phyloP scores from a whole-genome alignment of 2,797 vertebrate species.

The Falco cherrug region DNA sequence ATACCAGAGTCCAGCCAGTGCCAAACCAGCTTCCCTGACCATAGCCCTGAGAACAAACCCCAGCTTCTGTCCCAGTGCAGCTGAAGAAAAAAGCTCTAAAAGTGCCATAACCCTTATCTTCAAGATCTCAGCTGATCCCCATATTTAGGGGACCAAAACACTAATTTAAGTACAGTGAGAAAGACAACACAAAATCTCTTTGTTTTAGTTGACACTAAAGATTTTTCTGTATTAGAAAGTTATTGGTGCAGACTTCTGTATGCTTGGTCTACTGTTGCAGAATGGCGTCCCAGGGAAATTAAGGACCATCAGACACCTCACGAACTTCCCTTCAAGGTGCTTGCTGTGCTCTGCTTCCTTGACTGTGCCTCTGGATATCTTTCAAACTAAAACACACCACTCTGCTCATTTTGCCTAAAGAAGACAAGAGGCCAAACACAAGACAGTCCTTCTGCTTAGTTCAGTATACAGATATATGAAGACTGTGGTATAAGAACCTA shows the following conservation, averaged over 20 bases:
- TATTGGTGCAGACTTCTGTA: background rate
- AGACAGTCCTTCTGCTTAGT: background rate
- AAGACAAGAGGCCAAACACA: background rate
- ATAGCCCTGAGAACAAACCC: background rate
- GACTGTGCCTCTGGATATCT: background rate
- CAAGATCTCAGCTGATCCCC: background rate
- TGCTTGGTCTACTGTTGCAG: background rate
- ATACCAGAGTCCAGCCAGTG: background rate
- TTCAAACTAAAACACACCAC: background rate
- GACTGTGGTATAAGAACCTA: background rate
- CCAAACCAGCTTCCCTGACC: background rate
- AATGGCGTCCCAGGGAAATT: background rate
- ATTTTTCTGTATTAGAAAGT: background rate
- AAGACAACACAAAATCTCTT: background rate
- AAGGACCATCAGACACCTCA: background rate
- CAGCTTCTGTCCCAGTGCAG: background rate
- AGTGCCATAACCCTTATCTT: background rate
- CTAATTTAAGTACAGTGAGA: background rate
- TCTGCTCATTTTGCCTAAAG: background rate
- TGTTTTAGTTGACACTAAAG: background rate
- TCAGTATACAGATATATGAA: background rate
- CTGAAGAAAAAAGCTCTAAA: background rate
- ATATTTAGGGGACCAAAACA: background rate
- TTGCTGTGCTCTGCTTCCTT: background rate
- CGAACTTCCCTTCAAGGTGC: background rate